Base-by-base conservation (phyloP, 2,888 invertebrate species). In the Beris chalybata region DNA sequence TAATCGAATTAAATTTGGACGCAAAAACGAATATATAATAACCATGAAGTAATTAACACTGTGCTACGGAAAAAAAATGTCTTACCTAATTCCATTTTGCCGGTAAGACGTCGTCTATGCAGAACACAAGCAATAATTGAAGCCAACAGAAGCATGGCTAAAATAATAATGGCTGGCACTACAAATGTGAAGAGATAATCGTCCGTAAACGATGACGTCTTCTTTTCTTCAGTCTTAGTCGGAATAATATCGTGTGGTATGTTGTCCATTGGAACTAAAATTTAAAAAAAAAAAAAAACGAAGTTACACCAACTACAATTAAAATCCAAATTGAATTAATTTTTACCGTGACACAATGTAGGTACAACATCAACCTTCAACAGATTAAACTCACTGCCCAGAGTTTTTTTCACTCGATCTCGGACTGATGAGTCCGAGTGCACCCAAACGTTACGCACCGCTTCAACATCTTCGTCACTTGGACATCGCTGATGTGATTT, bases 91-190 rank as follows among this genome's bases (percentile, higher is more conserved):
- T 89, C 89, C 89, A 92, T 89, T 83, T 93, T 90, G 70, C 95
- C 94, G 61, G 91, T 91, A 72, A 91, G 86, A 71, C 92, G 86
- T 74, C 91, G 85, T 72, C 93, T 86, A 77, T 96, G 95, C 58
- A 97, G 82, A 64, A 94, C 87, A 76, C 95, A 93, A 1, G 96
- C 95, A 64, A 96, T 89, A 64, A 95, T 83, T 0, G 92, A 89
- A 0, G 96, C 94, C 53, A 97, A 82, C 12, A 95, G 79, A 47
- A 97, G 84, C 91, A 97, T 95, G 22, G 90, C 87, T 0, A 92
- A 87, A 67, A 97, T 92, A 38, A 96, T 91, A 12, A 93, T 86
- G 0, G 93, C 92, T 0, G 97, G 96, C 67, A 97, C 86, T 48
- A 97, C 89, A 71, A 93, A 94, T 9, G 95, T 95, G 59, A 90